Conservation (phyloP, 2,113 vertebrate species). For the Cynocephalus volans region DNA sequence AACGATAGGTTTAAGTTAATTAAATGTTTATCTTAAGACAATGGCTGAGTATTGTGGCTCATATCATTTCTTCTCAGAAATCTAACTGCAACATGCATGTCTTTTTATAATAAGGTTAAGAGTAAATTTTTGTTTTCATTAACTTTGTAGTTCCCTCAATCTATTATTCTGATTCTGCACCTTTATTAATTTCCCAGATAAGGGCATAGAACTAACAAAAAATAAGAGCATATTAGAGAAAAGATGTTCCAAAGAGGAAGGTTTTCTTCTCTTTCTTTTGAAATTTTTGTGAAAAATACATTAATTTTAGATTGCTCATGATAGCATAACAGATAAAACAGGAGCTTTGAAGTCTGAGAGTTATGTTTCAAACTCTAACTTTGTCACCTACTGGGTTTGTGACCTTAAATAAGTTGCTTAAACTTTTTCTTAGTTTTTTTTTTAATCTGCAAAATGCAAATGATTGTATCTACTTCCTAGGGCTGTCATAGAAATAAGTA, state of each 20-base stretch:
- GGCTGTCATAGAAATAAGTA: not conserved
- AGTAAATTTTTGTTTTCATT: not conserved
- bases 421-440: not conserved
- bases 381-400: not conserved
- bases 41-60: not conserved
- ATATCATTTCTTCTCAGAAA: constrained; percentile 1
- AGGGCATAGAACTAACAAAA: not conserved
- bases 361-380: not conserved
- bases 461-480: not conserved
- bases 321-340: not conserved
- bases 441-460: not conserved
- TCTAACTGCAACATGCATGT: not conserved
- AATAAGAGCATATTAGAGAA: not conserved
- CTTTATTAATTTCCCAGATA: not conserved
- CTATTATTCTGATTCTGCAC: not conserved
- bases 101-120: not conserved
- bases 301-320: not conserved
- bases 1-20: not conserved
- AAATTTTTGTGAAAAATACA: not conserved
- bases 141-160: not conserved
- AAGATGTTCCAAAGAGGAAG: not conserved
- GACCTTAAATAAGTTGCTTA: not conserved
- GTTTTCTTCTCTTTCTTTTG: not conserved
- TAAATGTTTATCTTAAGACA: not conserved
- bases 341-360: not conserved